Conservation (phyloP, 2,888 invertebrate genomes). For the Bellardia bayeri region DNA sequence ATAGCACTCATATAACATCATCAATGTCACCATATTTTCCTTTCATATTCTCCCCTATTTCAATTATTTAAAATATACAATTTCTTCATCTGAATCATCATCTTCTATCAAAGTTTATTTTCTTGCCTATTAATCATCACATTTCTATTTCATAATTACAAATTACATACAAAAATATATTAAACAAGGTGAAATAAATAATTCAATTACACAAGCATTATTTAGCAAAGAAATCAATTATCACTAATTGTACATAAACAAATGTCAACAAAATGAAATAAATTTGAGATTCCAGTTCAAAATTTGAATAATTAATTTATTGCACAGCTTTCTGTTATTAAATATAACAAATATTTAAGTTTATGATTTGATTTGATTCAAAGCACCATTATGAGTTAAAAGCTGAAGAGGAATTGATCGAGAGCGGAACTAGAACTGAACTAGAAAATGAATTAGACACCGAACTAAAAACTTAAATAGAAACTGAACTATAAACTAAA, state of each 20-base stretch:
- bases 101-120: background rate
- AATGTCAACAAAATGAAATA: background rate
- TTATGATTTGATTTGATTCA: background rate
- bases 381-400: background rate
- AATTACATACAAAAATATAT: background rate
- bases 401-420: background rate
- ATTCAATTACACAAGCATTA: background rate
- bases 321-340: background rate
- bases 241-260: background rate
- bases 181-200: background rate
- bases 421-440: background rate
- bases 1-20: too few relatives aligned
- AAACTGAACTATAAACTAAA: conserved; percentile 5
- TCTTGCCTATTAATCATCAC: background rate
- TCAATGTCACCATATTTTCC: too few relatives aligned
- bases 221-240: background rate
- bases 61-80: too few relatives aligned
- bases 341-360: background rate
- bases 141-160: too few relatives aligned
- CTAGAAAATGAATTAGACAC: background rate
- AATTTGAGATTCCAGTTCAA: conserved; percentile 16
- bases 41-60: too few relatives aligned
- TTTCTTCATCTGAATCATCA: background rate
- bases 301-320: background rate
- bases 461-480: background rate